Evolutionary conservation across 2,113 vertebrate species (phyloP).

Genomic region (Nothocercus julius): DNA sequence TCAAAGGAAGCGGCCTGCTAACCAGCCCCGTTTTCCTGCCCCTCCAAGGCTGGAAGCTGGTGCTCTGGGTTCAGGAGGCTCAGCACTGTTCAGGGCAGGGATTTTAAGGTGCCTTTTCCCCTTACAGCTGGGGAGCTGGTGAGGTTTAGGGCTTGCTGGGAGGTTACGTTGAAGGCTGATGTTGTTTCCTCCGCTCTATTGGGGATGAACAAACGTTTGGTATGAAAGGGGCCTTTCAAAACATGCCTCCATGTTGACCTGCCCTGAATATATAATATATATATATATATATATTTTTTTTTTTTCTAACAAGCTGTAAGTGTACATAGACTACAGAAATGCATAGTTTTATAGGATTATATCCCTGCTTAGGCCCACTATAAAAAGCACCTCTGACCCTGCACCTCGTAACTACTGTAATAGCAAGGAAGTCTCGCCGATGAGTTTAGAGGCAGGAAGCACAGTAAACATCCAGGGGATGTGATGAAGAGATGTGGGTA

Average conservation of each 20-base stretch:
- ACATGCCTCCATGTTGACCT: neutral
- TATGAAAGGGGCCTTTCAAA: neutral
- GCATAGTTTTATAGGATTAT: neutral
- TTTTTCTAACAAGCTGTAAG: neutral
- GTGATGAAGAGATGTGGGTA: slow-evolving; percentile 35
- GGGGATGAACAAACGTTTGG: neutral
- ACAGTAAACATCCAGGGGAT: slow-evolving; percentile 48
- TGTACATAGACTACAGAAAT: neutral
- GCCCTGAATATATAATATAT: neutral
- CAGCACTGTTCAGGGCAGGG: neutral
- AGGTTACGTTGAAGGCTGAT: neutral
- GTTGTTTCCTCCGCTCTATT: neutral
- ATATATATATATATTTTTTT: too few relatives aligned
- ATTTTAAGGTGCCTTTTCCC: neutral
- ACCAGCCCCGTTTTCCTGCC: neutral
- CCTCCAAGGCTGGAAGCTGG: neutral
- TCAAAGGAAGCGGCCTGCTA: neutral
- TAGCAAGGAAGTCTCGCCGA: slow-evolving; percentile 43
- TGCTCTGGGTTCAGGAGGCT: neutral
- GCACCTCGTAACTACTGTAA: slow-evolving; percentile 31
- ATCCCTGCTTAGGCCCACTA: neutral
- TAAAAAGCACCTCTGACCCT: slow-evolving; percentile 15
- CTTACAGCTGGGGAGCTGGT: neutral
- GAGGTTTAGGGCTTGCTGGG: neutral
- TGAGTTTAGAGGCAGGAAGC: slow-evolving; percentile 37